These are phyloP conservation scores for Otus sunia DNA, from an alignment of 2,113 vertebrate species.

Conservation along the genomic window DNA sequence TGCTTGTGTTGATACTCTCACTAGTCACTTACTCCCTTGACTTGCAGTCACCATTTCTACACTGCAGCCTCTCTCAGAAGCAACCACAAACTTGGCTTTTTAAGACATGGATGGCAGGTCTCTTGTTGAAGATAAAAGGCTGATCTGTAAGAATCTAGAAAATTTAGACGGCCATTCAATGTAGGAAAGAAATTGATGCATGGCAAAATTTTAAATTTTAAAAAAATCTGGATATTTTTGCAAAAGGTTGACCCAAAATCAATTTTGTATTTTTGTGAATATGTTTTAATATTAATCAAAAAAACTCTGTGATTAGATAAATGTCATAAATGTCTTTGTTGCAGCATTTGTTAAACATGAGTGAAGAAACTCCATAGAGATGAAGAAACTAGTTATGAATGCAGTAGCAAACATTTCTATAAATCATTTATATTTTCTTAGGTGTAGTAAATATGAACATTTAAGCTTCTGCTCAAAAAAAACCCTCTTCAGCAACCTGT, in stretches of 20 bases:
- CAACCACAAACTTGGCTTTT: not conserved
- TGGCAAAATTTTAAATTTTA: not conserved
- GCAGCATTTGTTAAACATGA: not conserved
- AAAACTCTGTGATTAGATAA: not conserved
- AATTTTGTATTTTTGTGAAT: not conserved
- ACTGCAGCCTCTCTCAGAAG: not conserved
- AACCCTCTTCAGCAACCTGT: not conserved
- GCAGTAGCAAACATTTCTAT: not conserved
- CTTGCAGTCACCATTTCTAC: not conserved
- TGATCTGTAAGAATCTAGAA: not conserved
- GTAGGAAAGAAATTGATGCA: not conserved
- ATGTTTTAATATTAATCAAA: not conserved
- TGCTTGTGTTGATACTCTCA: not conserved
- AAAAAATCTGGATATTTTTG: not conserved
- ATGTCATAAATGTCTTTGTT: not conserved
- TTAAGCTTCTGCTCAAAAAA: not conserved
- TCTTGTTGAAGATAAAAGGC: not conserved
- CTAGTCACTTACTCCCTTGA: rapidly evolving
- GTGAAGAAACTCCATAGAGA: not conserved
- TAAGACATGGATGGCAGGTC: not conserved
- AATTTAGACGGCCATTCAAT: not conserved
- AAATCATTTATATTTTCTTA: not conserved
- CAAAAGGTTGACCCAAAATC: not conserved
- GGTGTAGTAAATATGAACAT: not conserved
- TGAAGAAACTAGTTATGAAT: not conserved